Evolutionary conservation across 2,113 vertebrate genomes (phyloP).

Genomic region (Leucosticte australis): DNA sequence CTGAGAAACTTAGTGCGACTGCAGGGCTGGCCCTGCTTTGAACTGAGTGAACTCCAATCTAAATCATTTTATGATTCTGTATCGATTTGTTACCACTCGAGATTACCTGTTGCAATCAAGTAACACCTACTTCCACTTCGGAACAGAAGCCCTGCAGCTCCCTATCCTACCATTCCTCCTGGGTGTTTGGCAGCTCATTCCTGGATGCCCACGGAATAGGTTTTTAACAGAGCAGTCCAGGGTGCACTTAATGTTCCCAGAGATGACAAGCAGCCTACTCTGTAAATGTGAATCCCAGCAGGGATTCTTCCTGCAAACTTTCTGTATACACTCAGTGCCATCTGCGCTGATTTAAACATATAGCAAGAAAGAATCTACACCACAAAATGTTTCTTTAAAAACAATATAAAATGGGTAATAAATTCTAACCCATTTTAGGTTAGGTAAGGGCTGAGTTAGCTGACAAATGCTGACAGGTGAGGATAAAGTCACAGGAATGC

Average conservation of each 20-base stretch:
- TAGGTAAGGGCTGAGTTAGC: background rate
- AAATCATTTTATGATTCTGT: constrained; percentile 39
- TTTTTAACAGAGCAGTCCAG: background rate
- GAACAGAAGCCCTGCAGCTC: background rate
- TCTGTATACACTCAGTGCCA: background rate
- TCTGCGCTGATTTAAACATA: background rate
- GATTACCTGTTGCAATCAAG: background rate
- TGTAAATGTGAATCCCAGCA: accelerated
- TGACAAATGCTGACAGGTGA: background rate
- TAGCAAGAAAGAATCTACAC: background rate
- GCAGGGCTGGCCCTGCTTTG: background rate
- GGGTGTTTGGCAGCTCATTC: background rate
- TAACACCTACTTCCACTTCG: background rate
- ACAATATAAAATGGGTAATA: background rate
- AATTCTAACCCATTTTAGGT: background rate
- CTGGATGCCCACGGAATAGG: background rate
- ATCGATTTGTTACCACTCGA: background rate
- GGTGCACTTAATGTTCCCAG: accelerated
- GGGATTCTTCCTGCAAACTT: background rate
- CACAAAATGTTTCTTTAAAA: background rate
- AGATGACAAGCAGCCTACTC: background rate
- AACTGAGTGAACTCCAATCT: constrained; percentile 12
- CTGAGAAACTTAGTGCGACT: background rate
- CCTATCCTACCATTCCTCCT: background rate
- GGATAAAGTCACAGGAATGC: background rate